These are phyloP conservation scores for Polydrusus tereticollis DNA, from an alignment of 2,888 invertebrate species.

Conservation along the genomic window DNA sequence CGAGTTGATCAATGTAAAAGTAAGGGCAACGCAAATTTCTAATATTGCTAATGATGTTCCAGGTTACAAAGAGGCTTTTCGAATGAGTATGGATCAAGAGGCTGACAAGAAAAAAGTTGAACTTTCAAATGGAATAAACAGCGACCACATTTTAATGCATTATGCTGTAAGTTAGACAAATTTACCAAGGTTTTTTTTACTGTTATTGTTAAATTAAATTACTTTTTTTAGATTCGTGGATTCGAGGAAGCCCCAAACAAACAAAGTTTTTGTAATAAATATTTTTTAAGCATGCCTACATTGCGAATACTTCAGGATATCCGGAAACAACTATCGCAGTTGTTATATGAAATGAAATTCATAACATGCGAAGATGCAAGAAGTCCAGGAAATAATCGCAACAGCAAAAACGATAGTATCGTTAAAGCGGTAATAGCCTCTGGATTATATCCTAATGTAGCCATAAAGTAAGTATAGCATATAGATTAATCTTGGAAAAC, in stretches of 20 bases:
- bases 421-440: slow-evolving; percentile 89
- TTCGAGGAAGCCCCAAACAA: slow-evolving; percentile 34
- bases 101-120: slow-evolving; percentile 69
- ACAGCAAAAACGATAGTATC: slow-evolving; percentile 81
- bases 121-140: slow-evolving; percentile 75
- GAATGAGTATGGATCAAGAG: slow-evolving; percentile 76
- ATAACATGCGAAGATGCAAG: slow-evolving; percentile 71
- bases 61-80: slow-evolving; percentile 77
- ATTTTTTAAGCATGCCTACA: slow-evolving; percentile 79
- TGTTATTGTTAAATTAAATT: no score
- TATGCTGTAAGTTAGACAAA: slow-evolving; percentile 71
- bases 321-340: slow-evolving; percentile 84
- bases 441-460: slow-evolving; percentile 92
- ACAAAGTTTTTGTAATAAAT: slow-evolving; percentile 76
- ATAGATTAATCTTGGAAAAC: no score
- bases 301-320: slow-evolving; percentile 80
- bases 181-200: no score
- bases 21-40: not conserved
- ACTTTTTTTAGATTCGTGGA: slow-evolving; percentile 61
- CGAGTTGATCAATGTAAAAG: no score
- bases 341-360: slow-evolving; percentile 83
- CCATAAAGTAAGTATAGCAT: slow-evolving; percentile 71
- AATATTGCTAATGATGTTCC: not conserved
- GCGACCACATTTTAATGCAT: slow-evolving; percentile 83
- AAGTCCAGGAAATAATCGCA: slow-evolving; percentile 75